Percentiles rank a stretch among this genome's conserved stretches.
Conservation (phyloP, 2,797 vertebrate species). For the Acomys russatus region DNA sequence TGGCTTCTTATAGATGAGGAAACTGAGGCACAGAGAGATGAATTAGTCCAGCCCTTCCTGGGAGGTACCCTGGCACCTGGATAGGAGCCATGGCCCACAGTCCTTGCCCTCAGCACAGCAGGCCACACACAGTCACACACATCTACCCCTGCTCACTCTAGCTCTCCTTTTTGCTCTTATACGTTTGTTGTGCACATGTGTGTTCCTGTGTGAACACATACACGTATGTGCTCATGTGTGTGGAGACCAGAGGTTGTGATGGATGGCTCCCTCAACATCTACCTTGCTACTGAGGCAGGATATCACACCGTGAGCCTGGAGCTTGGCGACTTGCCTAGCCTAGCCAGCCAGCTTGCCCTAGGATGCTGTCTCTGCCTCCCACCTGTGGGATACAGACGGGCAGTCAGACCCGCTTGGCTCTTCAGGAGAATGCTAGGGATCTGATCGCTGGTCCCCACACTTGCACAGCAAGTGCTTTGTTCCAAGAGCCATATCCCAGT, state of each 20-base stretch:
- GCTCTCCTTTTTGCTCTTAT: neutral
- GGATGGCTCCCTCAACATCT: neutral
- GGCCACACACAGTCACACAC: neutral
- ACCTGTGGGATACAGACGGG: neutral
- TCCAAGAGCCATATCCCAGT: neutral
- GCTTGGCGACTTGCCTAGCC: neutral
- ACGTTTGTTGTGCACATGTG: neutral
- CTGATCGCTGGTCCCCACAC: neutral
- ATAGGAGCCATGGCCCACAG: neutral
- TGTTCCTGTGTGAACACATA: neutral
- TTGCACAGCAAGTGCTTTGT: too few relatives aligned
- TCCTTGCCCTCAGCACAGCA: neutral
- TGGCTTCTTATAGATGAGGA: neutral
- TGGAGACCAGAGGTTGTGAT: neutral
- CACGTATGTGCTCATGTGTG: too few relatives aligned
- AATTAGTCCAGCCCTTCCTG: accelerated
- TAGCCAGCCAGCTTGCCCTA: neutral
- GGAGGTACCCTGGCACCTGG: neutral
- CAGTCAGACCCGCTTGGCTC: neutral
- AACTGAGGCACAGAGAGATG: neutral
- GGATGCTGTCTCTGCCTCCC: neutral
- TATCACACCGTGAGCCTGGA: neutral
- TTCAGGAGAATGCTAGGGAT: too few relatives aligned
- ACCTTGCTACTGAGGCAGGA: neutral
- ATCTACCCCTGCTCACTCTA: neutral